phyloP scores from a whole-genome alignment of 30 jellyfish, hydroid and myxozoan genomes.

The Aurelia sp. region DNA sequence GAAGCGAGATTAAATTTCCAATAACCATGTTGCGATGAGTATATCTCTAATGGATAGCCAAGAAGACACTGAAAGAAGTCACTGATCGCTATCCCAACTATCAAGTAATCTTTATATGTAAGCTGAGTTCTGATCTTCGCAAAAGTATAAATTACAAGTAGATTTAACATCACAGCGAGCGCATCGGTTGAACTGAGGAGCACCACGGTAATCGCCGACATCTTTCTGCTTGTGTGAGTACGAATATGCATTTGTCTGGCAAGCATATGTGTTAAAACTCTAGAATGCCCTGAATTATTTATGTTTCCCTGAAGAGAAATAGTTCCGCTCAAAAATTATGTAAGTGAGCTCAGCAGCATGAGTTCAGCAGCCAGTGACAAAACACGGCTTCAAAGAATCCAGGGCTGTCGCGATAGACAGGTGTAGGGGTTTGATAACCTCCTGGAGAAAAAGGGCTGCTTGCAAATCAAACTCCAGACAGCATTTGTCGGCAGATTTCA shows the following conservation, averaged over 20 bases:
- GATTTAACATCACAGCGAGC: conserved; percentile 42
- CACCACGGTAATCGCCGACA: conserved; percentile 31
- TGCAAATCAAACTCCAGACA: too few species aligned
- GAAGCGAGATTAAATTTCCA: conserved; percentile 46
- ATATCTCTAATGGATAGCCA: conserved; percentile 76
- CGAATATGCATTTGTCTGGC: too few species aligned
- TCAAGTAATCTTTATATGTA: conserved; percentile 39
- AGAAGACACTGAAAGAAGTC: conserved; percentile 56
- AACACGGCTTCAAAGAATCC: too few species aligned
- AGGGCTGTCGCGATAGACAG: too few species aligned
- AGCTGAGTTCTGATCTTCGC: conserved; percentile 30
- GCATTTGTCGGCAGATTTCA: too few species aligned
- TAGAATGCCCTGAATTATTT: not conserved
- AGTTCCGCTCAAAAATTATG: too few species aligned
- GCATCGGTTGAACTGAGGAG: conserved; percentile 38
- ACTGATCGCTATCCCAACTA: conserved; percentile 67
- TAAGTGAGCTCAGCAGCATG: too few species aligned
- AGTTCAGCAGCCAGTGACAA: too few species aligned
- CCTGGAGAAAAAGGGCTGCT: too few species aligned
- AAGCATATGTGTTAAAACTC: too few species aligned
- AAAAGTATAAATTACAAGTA: conserved; percentile 51
- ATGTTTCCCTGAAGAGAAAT: not conserved
- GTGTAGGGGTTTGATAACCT: too few species aligned
- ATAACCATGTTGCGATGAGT: conserved; percentile 50
- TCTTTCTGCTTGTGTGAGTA: not conserved